phyloP scores from a whole-genome alignment of 2,888 invertebrate genomes.

The Drosophila nr. perissopoda region DNA sequence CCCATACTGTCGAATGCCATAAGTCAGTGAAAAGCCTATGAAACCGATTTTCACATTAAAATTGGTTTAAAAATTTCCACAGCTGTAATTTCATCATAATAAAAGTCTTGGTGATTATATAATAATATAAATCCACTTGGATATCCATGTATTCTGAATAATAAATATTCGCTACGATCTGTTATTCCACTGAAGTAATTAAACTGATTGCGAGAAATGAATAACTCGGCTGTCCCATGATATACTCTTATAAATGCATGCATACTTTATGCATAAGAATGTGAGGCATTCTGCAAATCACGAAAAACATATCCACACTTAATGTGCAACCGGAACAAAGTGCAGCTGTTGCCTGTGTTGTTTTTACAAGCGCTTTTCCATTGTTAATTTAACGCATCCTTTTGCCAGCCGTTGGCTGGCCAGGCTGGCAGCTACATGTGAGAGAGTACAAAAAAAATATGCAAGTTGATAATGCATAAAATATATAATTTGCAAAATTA shows the following conservation, averaged over 20 bases:
- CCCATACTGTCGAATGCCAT: not conserved
- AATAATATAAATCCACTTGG: not conserved
- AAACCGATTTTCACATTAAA: not conserved
- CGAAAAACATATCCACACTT: conserved; percentile 6
- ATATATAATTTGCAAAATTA: conserved; percentile 81
- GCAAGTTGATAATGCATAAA: conserved; percentile 75
- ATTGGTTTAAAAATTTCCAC: not conserved
- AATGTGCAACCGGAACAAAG: conserved; percentile 9
- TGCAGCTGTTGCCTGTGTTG: conserved; percentile 54
- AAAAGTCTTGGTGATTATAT: not conserved
- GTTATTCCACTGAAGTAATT: not conserved
- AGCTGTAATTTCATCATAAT: not conserved
- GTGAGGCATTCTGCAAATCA: conserved; percentile 23
- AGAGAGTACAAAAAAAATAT: conserved; percentile 23
- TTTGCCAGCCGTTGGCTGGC: conserved; percentile 35
- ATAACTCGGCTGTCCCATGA: not conserved
- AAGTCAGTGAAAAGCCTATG: not conserved
- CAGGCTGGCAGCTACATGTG: conserved; percentile 4
- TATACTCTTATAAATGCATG: not conserved
- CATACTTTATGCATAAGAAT: not conserved
- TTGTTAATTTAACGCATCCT: conserved; percentile 69
- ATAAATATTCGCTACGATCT: not conserved
- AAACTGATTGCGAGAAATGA: conserved; percentile 1
- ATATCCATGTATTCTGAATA: not conserved
- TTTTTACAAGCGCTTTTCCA: conserved; percentile 45